Conservation (phyloP, 2,797 vertebrate genomes). For the Sebastes iracundus region DNA sequence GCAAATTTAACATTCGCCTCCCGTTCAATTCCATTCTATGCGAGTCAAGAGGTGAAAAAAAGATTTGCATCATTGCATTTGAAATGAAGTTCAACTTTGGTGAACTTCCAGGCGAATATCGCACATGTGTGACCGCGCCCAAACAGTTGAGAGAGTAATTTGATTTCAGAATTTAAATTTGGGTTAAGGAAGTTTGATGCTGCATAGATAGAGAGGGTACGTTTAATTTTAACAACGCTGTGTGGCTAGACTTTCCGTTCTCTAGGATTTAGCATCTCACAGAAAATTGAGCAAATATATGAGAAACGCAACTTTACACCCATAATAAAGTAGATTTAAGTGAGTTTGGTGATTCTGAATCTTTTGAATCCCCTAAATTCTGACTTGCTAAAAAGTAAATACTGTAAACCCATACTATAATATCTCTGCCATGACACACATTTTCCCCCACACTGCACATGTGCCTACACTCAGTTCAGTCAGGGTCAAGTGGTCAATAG, state of each 20-base stretch:
- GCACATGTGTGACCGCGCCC: no score
- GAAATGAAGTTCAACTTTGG: no score
- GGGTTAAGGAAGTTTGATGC: not conserved
- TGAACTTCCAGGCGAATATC: no score
- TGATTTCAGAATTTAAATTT: not conserved
- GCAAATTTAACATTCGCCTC: no score
- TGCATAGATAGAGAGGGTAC: not conserved
- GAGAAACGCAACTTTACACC: not conserved
- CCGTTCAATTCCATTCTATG: no score
- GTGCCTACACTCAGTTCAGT: constrained; percentile 14
- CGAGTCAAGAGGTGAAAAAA: no score
- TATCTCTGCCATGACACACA: not conserved
- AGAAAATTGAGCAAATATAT: not conserved
- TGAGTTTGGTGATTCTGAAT: not conserved
- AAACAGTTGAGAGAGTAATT: not conserved
- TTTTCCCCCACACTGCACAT: not conserved
- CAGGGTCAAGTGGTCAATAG: constrained; percentile 60
- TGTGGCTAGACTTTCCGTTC: not conserved
- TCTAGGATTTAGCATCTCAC: not conserved
- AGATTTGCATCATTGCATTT: no score
- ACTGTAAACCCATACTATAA: not conserved
- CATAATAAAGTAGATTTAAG: not conserved
- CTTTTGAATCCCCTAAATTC: not conserved
- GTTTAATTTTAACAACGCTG: not conserved
- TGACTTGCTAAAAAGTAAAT: not conserved